phyloP scores from a whole-genome alignment of 2,888 invertebrate species.

The Cloeon dipterum region DNA sequence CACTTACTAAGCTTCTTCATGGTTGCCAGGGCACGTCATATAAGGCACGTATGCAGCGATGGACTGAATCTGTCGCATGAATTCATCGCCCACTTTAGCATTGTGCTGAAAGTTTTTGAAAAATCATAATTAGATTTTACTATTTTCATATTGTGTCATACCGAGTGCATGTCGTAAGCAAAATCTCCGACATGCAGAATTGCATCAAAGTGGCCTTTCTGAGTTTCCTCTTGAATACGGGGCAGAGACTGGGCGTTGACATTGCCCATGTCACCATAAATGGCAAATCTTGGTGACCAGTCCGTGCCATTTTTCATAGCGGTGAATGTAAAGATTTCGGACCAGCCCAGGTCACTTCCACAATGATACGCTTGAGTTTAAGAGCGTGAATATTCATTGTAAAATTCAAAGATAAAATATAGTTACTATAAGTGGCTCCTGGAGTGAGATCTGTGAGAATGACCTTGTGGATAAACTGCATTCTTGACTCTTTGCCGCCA shows the following conservation, averaged over 20 bases:
- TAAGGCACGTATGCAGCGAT: slow-evolving; percentile 80
- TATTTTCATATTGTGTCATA: slow-evolving; percentile 15
- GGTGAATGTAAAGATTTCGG: slow-evolving; percentile 55
- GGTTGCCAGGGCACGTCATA: slow-evolving; percentile 84
- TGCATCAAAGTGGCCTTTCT: slow-evolving; percentile 57
- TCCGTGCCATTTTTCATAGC: slow-evolving; percentile 33
- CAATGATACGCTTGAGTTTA: slow-evolving; percentile 44
- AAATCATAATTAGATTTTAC: background rate
- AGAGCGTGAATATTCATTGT: slow-evolving; percentile 3
- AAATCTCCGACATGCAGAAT: slow-evolving; percentile 86
- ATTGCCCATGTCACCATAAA: slow-evolving; percentile 89
- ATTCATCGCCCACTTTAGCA: slow-evolving; percentile 68
- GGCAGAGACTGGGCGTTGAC: slow-evolving; percentile 72
- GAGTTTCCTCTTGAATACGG: slow-evolving; percentile 62
- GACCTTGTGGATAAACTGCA: slow-evolving; percentile 61
- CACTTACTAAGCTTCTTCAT: slow-evolving; percentile 60
- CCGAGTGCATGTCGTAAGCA: slow-evolving; percentile 77
- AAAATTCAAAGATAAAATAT: background rate
- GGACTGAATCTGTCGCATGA: slow-evolving; percentile 78
- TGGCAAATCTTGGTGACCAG: slow-evolving; percentile 62
- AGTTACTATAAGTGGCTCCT: slow-evolving; percentile 35
- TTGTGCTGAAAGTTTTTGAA: slow-evolving; percentile 24
- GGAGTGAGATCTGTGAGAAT: slow-evolving; percentile 32
- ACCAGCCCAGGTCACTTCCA: slow-evolving; percentile 64
- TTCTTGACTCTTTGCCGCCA: slow-evolving; percentile 36